These are phyloP conservation scores for Mythimna ferrago DNA, from an alignment of 2,888 invertebrate genomes.

Conservation along the genomic window DNA sequence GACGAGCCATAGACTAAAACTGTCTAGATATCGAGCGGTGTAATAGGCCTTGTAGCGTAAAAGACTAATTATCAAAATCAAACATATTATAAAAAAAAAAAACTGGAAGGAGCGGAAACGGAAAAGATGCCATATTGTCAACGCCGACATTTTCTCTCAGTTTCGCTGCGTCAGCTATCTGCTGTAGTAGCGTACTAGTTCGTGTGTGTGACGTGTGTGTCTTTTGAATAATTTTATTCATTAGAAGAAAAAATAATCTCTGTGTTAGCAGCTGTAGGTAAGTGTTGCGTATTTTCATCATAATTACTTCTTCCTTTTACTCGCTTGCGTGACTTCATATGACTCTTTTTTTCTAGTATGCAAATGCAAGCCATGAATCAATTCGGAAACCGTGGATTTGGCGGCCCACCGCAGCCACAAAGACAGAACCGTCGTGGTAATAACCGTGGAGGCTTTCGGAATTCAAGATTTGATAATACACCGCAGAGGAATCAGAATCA, in stretches of 20 bases:
- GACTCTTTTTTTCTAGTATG: constrained; percentile 71
- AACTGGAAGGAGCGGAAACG: constrained; percentile 22
- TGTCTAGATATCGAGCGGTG: no score
- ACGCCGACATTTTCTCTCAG: constrained; percentile 6
- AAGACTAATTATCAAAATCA: no score
- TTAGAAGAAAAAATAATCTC: constrained; percentile 6
- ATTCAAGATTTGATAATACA: constrained; percentile 83
- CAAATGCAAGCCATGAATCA: constrained; percentile 87
- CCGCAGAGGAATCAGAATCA: constrained; percentile 76
- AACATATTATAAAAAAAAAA: no score
- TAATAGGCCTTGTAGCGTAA: no score
- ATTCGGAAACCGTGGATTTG: constrained; percentile 87
- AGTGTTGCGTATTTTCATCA: constrained; percentile 12
- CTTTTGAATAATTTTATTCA: background rate
- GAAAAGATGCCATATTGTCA: constrained; percentile 30
- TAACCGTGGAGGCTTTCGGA: constrained; percentile 83
- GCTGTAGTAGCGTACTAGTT: background rate
- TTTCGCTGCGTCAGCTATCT: background rate
- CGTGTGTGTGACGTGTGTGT: background rate
- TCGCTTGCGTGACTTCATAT: constrained; percentile 19
- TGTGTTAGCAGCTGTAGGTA: constrained; percentile 37
- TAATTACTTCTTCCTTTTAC: background rate
- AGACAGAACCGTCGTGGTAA: constrained; percentile 83
- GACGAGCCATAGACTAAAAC: no score
- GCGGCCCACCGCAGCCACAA: constrained; percentile 88